A percentile compares a stretch with the other conserved stretches of the same genome.
phyloP scores from a whole-genome alignment of 1,140 invertebrate genomes.

The Neuroterus valhalla region DNA sequence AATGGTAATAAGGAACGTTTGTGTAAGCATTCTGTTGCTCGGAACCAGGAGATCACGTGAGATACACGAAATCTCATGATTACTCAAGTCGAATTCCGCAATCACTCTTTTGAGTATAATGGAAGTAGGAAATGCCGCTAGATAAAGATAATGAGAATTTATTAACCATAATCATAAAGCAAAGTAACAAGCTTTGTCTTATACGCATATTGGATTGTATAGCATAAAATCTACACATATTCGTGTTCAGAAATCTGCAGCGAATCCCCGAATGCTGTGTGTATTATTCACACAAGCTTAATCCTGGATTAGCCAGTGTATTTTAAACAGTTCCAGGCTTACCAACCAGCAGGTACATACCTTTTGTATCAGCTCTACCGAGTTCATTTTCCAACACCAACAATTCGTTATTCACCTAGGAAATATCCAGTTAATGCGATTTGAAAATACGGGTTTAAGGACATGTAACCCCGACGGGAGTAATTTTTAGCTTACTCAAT shows the following conservation, averaged over 20 bases:
- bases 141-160: too few species aligned
- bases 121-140: too few species aligned
- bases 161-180: too few species aligned
- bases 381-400: neutral
- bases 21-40: neutral
- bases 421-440: neutral
- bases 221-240: neutral
- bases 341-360: constrained; percentile 26
- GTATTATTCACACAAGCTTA: constrained; percentile 32
- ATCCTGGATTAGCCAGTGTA: constrained; percentile 39
- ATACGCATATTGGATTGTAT: too few species aligned
- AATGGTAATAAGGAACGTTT: constrained; percentile 7
- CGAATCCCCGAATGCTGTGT: neutral
- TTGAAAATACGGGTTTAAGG: neutral
- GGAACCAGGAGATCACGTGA: neutral
- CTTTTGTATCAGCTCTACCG: constrained; percentile 3
- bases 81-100: too few species aligned
- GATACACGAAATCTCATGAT: neutral
- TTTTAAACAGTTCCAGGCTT: constrained; percentile 38
- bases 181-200: too few species aligned
- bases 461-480: too few species aligned
- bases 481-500: too few species aligned
- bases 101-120: too few species aligned
- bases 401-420: neutral
- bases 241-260: neutral